Evolutionary conservation across 2,113 vertebrate species (phyloP).

Genomic region (Larimichthys crocea): DNA sequence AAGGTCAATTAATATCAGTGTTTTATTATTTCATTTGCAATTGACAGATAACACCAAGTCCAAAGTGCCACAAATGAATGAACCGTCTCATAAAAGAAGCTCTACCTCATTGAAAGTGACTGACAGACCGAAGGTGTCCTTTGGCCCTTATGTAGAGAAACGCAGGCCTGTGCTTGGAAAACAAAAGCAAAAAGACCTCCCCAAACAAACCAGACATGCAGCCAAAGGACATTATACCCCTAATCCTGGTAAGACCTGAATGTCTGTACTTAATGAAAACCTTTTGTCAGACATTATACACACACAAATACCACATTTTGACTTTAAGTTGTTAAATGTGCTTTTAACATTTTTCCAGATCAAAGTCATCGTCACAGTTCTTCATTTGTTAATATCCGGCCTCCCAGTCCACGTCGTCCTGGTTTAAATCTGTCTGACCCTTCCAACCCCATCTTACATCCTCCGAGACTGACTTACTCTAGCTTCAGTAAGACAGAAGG

Average conservation of each 20-base stretch:
- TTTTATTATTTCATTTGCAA: conserved; percentile 36
- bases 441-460: conserved; percentile 71
- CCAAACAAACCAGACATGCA: conserved; percentile 45
- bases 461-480: conserved; percentile 68
- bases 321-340: not conserved
- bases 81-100: conserved; percentile 27
- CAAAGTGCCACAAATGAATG: conserved; percentile 39
- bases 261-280: conserved; percentile 3
- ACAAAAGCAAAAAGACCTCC: conserved; percentile 47
- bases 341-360: conserved; percentile 50
- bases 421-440: conserved; percentile 64
- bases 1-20: conserved; percentile 7
- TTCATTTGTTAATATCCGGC: conserved; percentile 63
- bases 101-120: conserved; percentile 44
- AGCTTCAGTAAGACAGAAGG: conserved; percentile 55
- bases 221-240: conserved; percentile 70
- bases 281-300: not conserved
- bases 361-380: conserved; percentile 29
- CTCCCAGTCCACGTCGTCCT: conserved; percentile 63
- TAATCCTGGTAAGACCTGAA: conserved; percentile 72
- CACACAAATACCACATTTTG: not conserved
- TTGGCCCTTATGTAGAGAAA: conserved; percentile 61
- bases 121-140: conserved; percentile 71
- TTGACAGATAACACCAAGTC: conserved; percentile 55
- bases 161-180: conserved; percentile 23